Percentiles rank a stretch among this genome's conserved stretches.
These are phyloP conservation scores for Cirrhinus molitorella DNA, from an alignment of 2,797 vertebrate species.

Conservation along the genomic window DNA sequence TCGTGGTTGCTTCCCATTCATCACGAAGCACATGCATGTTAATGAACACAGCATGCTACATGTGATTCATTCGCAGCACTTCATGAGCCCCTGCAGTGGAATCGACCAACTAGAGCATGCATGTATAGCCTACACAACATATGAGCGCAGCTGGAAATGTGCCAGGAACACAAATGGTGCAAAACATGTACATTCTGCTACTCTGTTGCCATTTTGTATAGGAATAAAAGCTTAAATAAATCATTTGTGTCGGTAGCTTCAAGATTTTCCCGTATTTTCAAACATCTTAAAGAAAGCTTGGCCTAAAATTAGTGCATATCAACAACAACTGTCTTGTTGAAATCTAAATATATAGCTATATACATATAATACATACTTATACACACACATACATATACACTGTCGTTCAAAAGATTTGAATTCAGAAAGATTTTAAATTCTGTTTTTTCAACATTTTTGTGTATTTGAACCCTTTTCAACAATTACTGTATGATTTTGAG, in stretches of 20 bases:
- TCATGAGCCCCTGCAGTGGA: slow-evolving; percentile 27
- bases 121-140: not conserved
- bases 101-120: slow-evolving; percentile 41
- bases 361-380: not conserved
- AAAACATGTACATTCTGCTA: slow-evolving; percentile 14
- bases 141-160: slow-evolving; percentile 27
- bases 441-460: no score
- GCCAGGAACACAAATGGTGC: slow-evolving; percentile 1
- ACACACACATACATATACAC: no score
- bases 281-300: not conserved
- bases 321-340: not conserved
- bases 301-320: not conserved
- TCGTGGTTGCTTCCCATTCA: slow-evolving; percentile 21
- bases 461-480: no score
- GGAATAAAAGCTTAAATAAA: not conserved
- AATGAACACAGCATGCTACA: slow-evolving; percentile 30
- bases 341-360: not conserved
- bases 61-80: slow-evolving; percentile 4
- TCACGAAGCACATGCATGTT: slow-evolving; percentile 24
- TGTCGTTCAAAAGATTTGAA: no score
- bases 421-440: no score
- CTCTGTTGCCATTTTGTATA: not conserved
- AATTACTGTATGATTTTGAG: no score
- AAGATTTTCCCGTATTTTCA: not conserved
- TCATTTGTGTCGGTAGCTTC: not conserved